Conservation (phyloP, 92 coral and sea anemone genomes). For the Ricordea florida region DNA sequence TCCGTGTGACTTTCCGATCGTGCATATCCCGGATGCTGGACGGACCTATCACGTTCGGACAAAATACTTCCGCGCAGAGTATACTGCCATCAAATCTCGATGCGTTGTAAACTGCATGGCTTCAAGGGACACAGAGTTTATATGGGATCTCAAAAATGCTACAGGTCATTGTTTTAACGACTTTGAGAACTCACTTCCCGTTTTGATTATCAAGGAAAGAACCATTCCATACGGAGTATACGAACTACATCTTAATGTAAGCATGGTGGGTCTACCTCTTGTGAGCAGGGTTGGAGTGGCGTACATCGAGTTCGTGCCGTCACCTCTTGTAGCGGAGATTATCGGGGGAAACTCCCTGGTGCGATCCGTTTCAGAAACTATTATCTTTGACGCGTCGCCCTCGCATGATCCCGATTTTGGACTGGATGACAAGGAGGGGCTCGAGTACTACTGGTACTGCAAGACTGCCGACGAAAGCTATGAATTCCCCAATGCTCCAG, state of each 20-base stretch:
- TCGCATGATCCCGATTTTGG: conserved; percentile 69
- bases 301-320: conserved; percentile 42
- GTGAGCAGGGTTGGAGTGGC: conserved; percentile 19
- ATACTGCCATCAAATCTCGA: conserved; percentile 54
- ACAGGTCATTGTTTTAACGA: conserved; percentile 4
- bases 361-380: conserved; percentile 39
- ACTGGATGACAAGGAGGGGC: background rate
- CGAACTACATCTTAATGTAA: conserved; percentile 53
- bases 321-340: conserved; percentile 60
- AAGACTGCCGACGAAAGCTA: conserved; percentile 49
- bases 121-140: conserved; percentile 63
- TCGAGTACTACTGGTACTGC: conserved; percentile 54
- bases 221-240: conserved; percentile 47
- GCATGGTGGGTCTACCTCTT: conserved; percentile 33
- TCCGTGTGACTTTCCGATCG: conserved; percentile 58
- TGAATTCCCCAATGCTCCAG: conserved; percentile 37
- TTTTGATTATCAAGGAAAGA: conserved; percentile 43
- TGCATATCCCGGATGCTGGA: conserved; percentile 48
- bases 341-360: conserved; percentile 62
- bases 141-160: conserved; percentile 41
- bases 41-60: background rate
- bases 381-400: conserved; percentile 29
- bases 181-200: conserved; percentile 6
- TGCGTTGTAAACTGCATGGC: conserved; percentile 62
- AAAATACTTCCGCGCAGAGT: conserved; percentile 41